A percentile compares a stretch with the other conserved stretches of the same genome.
Evolutionary conservation across 2,888 invertebrate species (phyloP).

Genomic region (Sarcophaga subvicina): DNA sequence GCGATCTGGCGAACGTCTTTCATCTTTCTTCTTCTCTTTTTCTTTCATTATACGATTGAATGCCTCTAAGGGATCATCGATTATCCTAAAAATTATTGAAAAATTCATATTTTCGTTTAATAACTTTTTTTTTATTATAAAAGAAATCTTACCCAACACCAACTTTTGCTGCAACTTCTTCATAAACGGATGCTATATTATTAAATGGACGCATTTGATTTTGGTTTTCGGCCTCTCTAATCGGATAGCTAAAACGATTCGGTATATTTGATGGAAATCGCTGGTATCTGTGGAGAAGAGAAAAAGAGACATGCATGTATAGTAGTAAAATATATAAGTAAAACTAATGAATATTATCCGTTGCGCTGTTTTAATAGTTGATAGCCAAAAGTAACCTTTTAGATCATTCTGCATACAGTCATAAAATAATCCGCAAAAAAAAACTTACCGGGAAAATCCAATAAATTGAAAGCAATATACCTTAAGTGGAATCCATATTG

Average conservation of each 20-base stretch:
- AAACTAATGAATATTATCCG: background rate
- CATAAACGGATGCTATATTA: slow-evolving; percentile 79
- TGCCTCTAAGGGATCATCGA: slow-evolving; percentile 93
- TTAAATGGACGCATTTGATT: slow-evolving; percentile 69
- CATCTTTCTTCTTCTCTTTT: slow-evolving; percentile 85
- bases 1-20: slow-evolving; percentile 82
- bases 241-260: slow-evolving; percentile 64
- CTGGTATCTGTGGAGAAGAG: slow-evolving; percentile 62
- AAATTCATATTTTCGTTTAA: background rate
- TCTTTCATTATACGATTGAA: slow-evolving; percentile 93
- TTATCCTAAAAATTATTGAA: slow-evolving; percentile 82
- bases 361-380: slow-evolving; percentile 35
- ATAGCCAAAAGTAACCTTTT: slow-evolving; percentile 29
- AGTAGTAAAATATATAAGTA: background rate
- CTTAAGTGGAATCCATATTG: slow-evolving; percentile 34
- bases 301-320: background rate
- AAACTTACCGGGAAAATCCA: slow-evolving; percentile 55
- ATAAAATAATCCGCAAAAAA: slow-evolving; percentile 36
- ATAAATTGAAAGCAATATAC: background rate
- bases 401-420: slow-evolving; percentile 44
- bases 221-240: slow-evolving; percentile 51
- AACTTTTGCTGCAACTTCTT: slow-evolving; percentile 80
- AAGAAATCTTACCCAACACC: slow-evolving; percentile 77
- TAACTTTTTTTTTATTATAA: background rate
- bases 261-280: slow-evolving; percentile 61